phyloP scores from a whole-genome alignment of 2,113 vertebrate species.

The Rhagologus leucostigma region DNA sequence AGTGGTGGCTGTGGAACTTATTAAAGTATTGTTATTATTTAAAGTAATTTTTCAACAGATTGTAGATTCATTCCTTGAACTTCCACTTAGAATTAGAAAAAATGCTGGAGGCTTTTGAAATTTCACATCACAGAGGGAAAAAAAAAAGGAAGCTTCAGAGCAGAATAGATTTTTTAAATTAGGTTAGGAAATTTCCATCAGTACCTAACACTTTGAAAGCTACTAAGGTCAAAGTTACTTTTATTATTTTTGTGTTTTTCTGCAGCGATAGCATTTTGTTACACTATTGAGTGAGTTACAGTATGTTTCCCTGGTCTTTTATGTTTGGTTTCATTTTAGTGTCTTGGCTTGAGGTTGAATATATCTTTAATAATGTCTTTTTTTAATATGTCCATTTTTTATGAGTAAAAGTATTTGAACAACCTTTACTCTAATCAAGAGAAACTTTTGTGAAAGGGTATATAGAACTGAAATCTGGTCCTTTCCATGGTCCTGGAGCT shows the following conservation, averaged over 20 bases:
- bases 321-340: not conserved
- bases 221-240: not conserved
- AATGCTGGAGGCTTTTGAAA: not conserved
- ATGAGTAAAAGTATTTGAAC: not conserved
- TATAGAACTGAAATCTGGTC: not conserved
- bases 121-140: not conserved
- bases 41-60: not conserved
- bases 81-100: not conserved
- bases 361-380: not conserved
- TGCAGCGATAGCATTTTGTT: slow-evolving; percentile 24
- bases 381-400: not conserved
- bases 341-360: not conserved
- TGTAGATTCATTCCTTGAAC: not conserved
- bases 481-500: not conserved
- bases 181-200: slow-evolving; percentile 23
- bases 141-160: not conserved
- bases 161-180: slow-evolving; percentile 8
- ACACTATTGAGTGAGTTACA: not conserved
- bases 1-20: not conserved
- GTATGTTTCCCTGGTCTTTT: not conserved
- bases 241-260: slow-evolving; percentile 15
- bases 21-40: not conserved
- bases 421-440: not conserved
- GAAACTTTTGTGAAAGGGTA: not conserved
- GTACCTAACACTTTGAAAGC: not conserved